phyloP scores from a whole-genome alignment of 2,113 vertebrate species.

The Uropsilus gracilis region DNA sequence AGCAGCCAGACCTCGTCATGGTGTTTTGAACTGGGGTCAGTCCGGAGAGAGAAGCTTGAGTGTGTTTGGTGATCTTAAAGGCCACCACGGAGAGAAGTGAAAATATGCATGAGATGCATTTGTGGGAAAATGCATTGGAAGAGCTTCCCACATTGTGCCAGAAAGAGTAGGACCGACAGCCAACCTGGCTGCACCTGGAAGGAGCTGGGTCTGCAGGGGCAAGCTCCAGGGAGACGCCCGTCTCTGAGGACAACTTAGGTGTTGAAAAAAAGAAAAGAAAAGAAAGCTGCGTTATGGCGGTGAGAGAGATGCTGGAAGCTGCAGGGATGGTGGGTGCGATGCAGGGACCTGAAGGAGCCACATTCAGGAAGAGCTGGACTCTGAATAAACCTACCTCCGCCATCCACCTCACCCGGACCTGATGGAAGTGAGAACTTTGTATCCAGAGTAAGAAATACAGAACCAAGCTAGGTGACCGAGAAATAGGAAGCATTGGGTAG shows the following conservation, averaged over 20 bases:
- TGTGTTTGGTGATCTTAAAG: not conserved
- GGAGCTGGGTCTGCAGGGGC: not conserved
- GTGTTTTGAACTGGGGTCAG: not conserved
- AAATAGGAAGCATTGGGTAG: not conserved
- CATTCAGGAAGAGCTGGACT: not conserved
- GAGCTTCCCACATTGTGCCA: too few relatives aligned
- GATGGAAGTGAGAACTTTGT: not conserved
- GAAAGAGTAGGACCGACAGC: not conserved
- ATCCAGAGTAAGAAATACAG: not conserved
- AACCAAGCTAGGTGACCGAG: not conserved
- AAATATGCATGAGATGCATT: rapidly evolving
- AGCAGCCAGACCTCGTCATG: rapidly evolving
- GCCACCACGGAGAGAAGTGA: not conserved
- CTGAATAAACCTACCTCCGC: too few relatives aligned
- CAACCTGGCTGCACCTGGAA: not conserved
- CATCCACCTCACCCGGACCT: too few relatives aligned
- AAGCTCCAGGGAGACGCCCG: not conserved
- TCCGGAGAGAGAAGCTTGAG: not conserved
- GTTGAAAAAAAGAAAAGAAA: too few relatives aligned
- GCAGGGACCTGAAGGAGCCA: too few relatives aligned
- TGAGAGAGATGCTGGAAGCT: not conserved
- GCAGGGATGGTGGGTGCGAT: rapidly evolving
- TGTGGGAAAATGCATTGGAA: rapidly evolving
- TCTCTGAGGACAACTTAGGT: not conserved
- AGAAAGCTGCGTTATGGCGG: not conserved